Evolutionary conservation across 2,797 vertebrate species (phyloP).

Genomic region (Petrocephalus sullivani): DNA sequence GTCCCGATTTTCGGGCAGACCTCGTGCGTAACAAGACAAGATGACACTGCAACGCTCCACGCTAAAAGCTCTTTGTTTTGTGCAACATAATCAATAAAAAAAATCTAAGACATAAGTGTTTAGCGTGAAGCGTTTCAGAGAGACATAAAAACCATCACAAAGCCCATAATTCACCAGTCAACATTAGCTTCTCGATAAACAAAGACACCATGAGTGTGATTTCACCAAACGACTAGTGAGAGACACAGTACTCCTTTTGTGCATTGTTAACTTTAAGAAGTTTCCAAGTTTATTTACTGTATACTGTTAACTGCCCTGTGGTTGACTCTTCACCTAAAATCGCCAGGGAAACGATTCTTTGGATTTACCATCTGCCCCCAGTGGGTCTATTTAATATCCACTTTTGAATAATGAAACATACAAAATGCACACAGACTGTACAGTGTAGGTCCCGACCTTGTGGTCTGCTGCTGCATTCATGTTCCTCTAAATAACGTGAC

Average conservation of each 20-base stretch:
- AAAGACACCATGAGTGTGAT: background rate
- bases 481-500: background rate
- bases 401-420: conserved; percentile 14
- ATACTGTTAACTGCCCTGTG: conserved; percentile 25
- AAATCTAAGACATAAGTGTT: background rate
- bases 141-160: background rate
- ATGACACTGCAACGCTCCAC: background rate
- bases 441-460: background rate
- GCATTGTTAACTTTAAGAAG: conserved; percentile 22
- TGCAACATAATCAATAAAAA: background rate
- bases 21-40: background rate
- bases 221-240: background rate
- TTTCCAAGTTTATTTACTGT: conserved; percentile 16
- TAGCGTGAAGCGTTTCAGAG: background rate
- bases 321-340: conserved; percentile 42
- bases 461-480: background rate
- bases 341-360: conserved; percentile 64
- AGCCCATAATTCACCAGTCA: background rate
- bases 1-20: background rate
- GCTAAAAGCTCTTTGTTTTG: background rate
- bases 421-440: background rate
- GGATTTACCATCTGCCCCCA: conserved; percentile 9
- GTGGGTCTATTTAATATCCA: conserved; percentile 8
- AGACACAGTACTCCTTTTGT: conserved; percentile 6
- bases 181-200: background rate